Conservation (phyloP, 2,113 vertebrate genomes). For the Pitta sordida region DNA sequence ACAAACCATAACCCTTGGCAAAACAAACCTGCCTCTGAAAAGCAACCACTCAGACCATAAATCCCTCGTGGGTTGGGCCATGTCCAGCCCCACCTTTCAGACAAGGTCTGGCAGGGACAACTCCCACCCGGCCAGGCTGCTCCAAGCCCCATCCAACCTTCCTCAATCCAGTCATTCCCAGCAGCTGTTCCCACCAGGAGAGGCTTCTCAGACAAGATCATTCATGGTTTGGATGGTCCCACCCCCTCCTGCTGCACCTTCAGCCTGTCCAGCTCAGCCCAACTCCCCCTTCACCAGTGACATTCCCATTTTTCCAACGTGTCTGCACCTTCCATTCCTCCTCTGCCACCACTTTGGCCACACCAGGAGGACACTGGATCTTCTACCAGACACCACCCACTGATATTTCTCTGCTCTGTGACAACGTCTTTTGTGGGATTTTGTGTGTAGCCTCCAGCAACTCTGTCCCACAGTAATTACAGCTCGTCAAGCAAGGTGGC, state of each 20-base stretch:
- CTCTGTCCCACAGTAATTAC: neutral
- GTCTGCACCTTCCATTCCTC: neutral
- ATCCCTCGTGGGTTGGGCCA: neutral
- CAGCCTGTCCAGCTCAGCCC: neutral
- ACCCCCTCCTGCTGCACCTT: neutral
- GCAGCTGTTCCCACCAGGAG: neutral
- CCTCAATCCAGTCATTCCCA: neutral
- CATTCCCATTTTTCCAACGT: fast-evolving
- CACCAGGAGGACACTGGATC: fast-evolving
- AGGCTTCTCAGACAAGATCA: too few species aligned
- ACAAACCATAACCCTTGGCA: neutral
- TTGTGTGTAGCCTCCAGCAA: neutral
- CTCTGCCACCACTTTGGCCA: neutral
- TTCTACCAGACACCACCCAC: neutral
- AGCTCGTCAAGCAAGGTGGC: neutral
- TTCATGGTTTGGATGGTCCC: neutral
- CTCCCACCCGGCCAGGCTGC: neutral
- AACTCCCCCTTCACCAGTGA: fast-evolving
- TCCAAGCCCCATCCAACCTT: neutral
- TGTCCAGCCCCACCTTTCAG: neutral
- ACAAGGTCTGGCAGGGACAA: neutral
- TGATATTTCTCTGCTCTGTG: neutral
- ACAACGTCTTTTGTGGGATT: neutral
- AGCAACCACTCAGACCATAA: neutral
- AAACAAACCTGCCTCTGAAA: neutral